Percentiles rank a stretch among this genome's conserved stretches.
Conservation (phyloP, 2,797 vertebrate species). For the Catharus ustulatus region DNA sequence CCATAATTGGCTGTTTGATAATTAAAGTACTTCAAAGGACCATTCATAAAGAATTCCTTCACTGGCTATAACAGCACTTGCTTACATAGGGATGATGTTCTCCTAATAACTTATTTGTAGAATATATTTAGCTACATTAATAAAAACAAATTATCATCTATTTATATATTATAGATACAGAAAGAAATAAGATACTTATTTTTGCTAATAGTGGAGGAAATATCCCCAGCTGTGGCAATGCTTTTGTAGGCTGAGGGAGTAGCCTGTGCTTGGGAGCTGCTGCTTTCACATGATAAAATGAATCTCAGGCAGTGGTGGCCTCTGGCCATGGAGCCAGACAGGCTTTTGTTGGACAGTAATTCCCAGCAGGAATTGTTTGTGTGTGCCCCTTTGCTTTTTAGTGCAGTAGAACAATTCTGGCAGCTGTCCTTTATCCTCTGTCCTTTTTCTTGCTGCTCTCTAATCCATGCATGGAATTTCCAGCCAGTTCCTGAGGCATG, state of each 20-base stretch:
- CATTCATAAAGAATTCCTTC: slow-evolving; percentile 1
- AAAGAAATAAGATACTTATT: slow-evolving; percentile 29
- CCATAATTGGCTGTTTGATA: background rate
- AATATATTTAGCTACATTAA: slow-evolving; percentile 44
- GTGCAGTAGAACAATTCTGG: background rate
- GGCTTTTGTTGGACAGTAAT: background rate
- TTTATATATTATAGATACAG: slow-evolving; percentile 17
- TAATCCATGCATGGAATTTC: background rate
- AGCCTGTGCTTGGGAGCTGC: background rate
- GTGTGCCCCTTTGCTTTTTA: background rate
- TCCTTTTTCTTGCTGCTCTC: background rate
- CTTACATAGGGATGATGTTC: background rate
- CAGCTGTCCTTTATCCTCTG: background rate
- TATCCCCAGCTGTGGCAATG: background rate
- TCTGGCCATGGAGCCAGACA: background rate
- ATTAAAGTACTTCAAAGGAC: background rate
- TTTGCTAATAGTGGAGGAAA: background rate
- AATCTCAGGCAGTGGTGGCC: background rate
- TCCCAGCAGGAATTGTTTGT: background rate
- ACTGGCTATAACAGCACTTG: background rate
- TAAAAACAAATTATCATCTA: background rate
- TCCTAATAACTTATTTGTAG: slow-evolving; percentile 15
- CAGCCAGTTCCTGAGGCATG: background rate
- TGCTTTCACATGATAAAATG: background rate
- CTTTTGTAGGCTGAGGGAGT: background rate